A percentile compares a stretch with the other conserved stretches of the same genome.
These are phyloP conservation scores for Eupeodes latifasciatus DNA, from an alignment of 2,888 invertebrate species.

Conservation along the genomic window DNA sequence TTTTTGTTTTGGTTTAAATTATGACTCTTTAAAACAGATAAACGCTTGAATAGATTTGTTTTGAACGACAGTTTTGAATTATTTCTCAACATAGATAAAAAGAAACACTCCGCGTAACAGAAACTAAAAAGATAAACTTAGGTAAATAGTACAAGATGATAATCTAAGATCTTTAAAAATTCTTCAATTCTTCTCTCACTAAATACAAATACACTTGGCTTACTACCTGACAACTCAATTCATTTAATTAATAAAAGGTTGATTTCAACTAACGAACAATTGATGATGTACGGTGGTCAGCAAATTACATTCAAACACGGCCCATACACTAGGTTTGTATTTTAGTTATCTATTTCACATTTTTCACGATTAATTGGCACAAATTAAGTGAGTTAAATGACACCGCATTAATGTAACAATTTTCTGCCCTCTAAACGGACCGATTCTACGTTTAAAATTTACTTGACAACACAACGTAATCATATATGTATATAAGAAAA, in stretches of 20 bases:
- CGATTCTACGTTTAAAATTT: constrained; percentile 16
- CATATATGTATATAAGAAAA: background rate
- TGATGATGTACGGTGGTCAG: constrained; percentile 25
- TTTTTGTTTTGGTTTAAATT: background rate
- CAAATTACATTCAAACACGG: constrained; percentile 45
- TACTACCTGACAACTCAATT: constrained; percentile 3
- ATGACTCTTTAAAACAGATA: too few relatives aligned
- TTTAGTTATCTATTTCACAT: constrained; percentile 68
- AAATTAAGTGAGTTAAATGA: constrained; percentile 73
- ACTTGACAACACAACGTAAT: constrained; percentile 10
- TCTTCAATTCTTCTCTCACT: background rate
- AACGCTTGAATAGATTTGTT: background rate
- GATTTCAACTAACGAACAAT: constrained; percentile 48
- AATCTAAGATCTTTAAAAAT: constrained; percentile 9
- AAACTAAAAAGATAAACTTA: background rate
- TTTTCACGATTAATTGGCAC: constrained; percentile 74
- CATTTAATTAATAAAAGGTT: constrained; percentile 48
- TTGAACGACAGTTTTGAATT: background rate
- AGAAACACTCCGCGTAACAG: background rate
- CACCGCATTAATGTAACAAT: constrained; percentile 40
- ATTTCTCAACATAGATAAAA: background rate
- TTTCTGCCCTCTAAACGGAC: constrained; percentile 31
- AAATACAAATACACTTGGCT: constrained; percentile 15
- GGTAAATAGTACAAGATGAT: constrained; percentile 39
- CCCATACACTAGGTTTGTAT: constrained; percentile 51